Percentiles rank a stretch among this genome's conserved stretches.
Conservation (phyloP, 2,113 vertebrate genomes). For the Tachycineta bicolor region DNA sequence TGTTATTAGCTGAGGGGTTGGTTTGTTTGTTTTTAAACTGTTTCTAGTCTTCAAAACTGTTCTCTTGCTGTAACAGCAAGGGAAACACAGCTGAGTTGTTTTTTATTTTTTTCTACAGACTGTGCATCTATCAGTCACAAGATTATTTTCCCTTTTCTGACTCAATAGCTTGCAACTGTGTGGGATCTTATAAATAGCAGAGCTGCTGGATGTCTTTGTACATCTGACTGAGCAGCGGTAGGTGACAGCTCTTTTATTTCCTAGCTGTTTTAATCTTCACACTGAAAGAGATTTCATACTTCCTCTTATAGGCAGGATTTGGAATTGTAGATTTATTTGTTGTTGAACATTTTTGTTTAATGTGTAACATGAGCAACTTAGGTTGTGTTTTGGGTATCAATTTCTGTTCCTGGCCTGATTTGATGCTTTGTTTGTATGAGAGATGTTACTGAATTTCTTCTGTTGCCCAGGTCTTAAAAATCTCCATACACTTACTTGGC, state of each 20-base stretch:
- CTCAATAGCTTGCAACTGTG: conserved; percentile 62
- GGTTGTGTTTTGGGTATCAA: not conserved
- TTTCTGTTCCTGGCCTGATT: not conserved
- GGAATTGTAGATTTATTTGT: not conserved
- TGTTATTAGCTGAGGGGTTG: not conserved
- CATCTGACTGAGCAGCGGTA: not conserved
- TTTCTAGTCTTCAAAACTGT: not conserved
- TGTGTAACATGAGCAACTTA: not conserved
- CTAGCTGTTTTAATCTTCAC: not conserved
- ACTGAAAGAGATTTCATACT: not conserved
- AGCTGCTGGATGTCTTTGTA: not conserved
- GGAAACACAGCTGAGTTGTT: not conserved
- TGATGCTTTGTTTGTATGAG: not conserved
- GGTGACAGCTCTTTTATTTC: conserved; percentile 16
- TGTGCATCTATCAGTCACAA: not conserved
- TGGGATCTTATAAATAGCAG: conserved; percentile 35
- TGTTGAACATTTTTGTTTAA: not conserved
- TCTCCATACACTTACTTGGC: not conserved
- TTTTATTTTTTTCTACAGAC: not conserved
- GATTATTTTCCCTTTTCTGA: conserved; percentile 43
- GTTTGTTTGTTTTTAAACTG: not conserved
- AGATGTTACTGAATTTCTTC: not conserved
- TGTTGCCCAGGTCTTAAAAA: not conserved
- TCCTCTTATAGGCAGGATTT: not conserved
- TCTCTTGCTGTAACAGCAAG: not conserved